Percentiles rank a stretch among this genome's conserved stretches.
These are phyloP conservation scores for Perithous albicinctus DNA, from an alignment of 2,888 invertebrate genomes.

Conservation along the genomic window DNA sequence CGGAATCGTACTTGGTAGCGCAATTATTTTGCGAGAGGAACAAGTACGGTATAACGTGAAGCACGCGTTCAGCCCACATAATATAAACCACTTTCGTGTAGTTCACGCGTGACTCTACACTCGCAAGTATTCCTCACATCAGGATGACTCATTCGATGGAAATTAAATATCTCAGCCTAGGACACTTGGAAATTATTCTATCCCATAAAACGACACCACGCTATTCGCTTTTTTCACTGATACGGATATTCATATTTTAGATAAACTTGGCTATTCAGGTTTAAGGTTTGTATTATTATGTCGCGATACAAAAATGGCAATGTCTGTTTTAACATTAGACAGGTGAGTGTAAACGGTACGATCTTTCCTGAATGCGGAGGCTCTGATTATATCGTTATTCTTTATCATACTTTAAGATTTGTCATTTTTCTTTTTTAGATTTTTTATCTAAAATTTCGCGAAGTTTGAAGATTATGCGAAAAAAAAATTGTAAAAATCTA, in stretches of 20 bases:
- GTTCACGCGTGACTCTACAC: constrained; percentile 25
- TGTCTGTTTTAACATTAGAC: too few species aligned
- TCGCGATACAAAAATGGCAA: too few species aligned
- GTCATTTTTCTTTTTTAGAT: too few species aligned
- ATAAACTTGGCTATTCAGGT: constrained; percentile 20
- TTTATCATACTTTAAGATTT: too few species aligned
- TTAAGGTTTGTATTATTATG: too few species aligned
- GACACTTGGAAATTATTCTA: constrained; percentile 21
- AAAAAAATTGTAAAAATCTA: too few species aligned
- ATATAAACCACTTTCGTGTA: constrained; percentile 6
- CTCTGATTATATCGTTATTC: too few species aligned
- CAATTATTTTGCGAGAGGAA: constrained; percentile 54
- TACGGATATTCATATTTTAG: constrained; percentile 41
- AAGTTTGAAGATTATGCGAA: too few species aligned
- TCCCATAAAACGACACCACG: neutral
- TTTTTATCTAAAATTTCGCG: too few species aligned
- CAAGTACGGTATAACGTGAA: constrained; percentile 26
- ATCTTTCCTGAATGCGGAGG: too few species aligned
- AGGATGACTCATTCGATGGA: constrained; percentile 18
- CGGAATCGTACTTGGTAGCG: constrained; percentile 58
- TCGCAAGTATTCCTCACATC: neutral
- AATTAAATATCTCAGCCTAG: constrained; percentile 1
- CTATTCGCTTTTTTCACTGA: constrained; percentile 19
- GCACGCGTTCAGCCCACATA: constrained; percentile 65
- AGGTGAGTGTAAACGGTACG: too few species aligned